phyloP scores from a whole-genome alignment of 2,888 invertebrate genomes.

The Andrena bicolor region DNA sequence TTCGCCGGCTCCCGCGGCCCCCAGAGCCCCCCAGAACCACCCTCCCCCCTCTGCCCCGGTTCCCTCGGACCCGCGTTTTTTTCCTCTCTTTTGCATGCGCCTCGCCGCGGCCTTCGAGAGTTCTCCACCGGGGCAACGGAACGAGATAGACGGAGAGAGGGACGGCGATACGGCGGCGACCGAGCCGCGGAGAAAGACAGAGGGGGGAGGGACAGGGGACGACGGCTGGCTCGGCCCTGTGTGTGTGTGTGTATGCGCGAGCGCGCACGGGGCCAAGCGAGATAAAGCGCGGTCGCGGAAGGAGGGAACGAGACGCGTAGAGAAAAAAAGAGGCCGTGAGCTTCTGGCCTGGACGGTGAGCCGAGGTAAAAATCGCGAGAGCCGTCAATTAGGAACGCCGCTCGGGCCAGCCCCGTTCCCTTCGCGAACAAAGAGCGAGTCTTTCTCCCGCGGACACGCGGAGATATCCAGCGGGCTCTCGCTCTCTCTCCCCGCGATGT shows the following conservation, averaged over 20 bases:
- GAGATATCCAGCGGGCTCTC: neutral
- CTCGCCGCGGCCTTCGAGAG: conserved; percentile 73
- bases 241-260: conserved; percentile 21
- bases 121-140: conserved; percentile 70
- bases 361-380: conserved; percentile 80
- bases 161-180: conserved; percentile 81
- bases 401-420: conserved; percentile 61
- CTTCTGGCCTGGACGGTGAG: conserved; percentile 76
- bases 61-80: conserved; percentile 51
- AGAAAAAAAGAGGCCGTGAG: conserved; percentile 73
- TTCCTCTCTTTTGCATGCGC: conserved; percentile 77
- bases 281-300: conserved; percentile 86
- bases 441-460: conserved; percentile 31
- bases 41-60: conserved; percentile 7
- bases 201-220: conserved; percentile 86
- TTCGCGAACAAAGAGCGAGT: conserved; percentile 70
- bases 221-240: conserved; percentile 40
- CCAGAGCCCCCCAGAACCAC: neutral
- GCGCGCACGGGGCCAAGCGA: conserved; percentile 66
- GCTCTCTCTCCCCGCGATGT: conserved; percentile 38
- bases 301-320: conserved; percentile 77
- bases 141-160: conserved; percentile 71
- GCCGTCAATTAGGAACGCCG: conserved; percentile 82
- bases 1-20: neutral
- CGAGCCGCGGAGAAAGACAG: conserved; percentile 85